Base-by-base conservation (phyloP, 2,888 invertebrate genomes). In the Diarsia mendica region DNA sequence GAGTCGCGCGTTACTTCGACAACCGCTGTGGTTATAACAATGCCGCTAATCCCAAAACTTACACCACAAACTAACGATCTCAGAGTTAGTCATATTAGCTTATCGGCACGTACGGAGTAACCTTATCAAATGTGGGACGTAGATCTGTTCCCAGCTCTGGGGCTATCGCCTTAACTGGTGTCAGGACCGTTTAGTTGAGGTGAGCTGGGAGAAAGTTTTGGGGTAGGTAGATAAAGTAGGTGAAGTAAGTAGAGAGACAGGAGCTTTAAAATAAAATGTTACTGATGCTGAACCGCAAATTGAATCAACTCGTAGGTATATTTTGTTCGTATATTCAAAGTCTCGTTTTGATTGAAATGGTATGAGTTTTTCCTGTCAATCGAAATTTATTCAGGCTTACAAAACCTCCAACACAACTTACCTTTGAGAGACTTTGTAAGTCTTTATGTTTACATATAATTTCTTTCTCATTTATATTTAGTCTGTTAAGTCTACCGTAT, bases 61-160 rank as follows among this genome's bases (percentile, higher is more conserved):
- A 69, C 6, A 65, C 85, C 82, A 77, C 10, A 13, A 64, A 9
- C 74, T 83, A 84, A 87, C 87, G 79, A 87, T 82, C 85, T 77
- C 79, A 79, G 82, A 86, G 87, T 90, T 88, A 90, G 90, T 90
- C 88, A 89, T 89, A 88, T 86, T 84, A 82, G 86, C 88, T 91
- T 91, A 90, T 90, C 89, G 86, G 87, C 91, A 90, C 91, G 92
- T 90, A 89, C 88, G 80, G 81, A 85, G 86, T 87, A 87, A 88
- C 89, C 87, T 91, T 92, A 92, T 92, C 92, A 89, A 81, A 90
- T 89, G 85, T 89, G 80, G 89, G 89, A 85, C 89, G 85, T 77
- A 80, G 81, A 88, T 86, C 86, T 80, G 75, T 75, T 77, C 75
- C 79, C 82, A 51, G 63, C 74, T 53, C 67, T 63, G 33, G 23